Base-by-base conservation (phyloP, 2,113 vertebrate species). In the Gopherus evgoodei region DNA sequence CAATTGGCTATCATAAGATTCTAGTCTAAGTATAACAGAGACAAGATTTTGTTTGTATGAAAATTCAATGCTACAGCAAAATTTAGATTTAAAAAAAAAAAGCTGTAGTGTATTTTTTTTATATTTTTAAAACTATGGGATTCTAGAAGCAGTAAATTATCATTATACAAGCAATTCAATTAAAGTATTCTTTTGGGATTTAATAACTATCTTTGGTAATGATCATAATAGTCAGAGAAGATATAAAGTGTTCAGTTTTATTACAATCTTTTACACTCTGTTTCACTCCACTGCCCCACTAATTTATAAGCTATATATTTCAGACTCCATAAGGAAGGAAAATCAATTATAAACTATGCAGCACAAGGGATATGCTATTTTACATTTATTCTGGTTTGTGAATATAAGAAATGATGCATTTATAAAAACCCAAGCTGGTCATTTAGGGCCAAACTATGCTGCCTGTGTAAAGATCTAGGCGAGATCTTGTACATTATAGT, bases 121-220 rank as follows among this genome's bases (percentile, higher is more conserved):
- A 59, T 22, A 47, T 81, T 84, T 42, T 62, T 22, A 52, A 69
- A 65, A 86, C 5, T 52, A 62, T 84, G 38, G 5, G 83, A 87
- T 38, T 90, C 81, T 19, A 90, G 62, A 87, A 89, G 72, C 84
- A 81, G 17, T 93, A 90, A 87, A 87, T 62, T 96, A 95, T 81
- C 27, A 4, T 90, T 93, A 93, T 65, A 90, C 29, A 49, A 97
- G 89, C 91, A 97, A 96, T 97, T 96, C 54, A 95, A 93, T 95
- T 97, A 96, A 84, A 96, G 62, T 38, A 93, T 91, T 93, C 90
- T 94, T 96, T 91, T 91, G 88, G 97, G 95, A 95, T 96, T 97
- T 97, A 95, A 93, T 96, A 97, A 95, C 90, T 96, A 83, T 93
- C 90, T 97, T 94, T 94, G 86, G 19, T 91, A 96, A 96, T 95